phyloP scores from a whole-genome alignment of 2,888 invertebrate genomes.

The Leptopilina drosophilae region DNA sequence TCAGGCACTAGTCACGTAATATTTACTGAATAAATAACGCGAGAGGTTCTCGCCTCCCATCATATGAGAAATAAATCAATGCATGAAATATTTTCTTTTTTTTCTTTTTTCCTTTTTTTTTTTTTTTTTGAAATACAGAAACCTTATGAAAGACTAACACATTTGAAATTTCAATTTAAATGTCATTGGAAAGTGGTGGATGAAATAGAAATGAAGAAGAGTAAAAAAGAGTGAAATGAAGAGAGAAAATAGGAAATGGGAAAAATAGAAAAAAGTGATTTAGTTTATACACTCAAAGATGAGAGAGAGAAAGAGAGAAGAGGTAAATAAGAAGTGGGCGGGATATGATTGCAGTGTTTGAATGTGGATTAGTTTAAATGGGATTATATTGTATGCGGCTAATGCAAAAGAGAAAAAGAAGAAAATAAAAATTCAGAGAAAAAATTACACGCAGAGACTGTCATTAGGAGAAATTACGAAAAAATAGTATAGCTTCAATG shows the following conservation, averaged over 20 bases:
- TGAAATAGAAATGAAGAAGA: constrained; percentile 11
- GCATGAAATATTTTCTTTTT: background rate
- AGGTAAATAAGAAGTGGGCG: constrained; percentile 22
- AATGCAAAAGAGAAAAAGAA: background rate
- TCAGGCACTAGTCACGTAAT: constrained; percentile 18
- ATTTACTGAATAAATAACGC: background rate
- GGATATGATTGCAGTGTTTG: constrained; percentile 31
- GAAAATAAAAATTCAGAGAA: no score
- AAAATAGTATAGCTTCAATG: no score
- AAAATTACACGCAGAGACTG: no score
- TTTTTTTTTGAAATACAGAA: background rate
- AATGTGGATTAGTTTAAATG: constrained; percentile 5
- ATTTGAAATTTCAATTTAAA: constrained; percentile 20
- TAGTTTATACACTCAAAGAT: constrained; percentile 6
- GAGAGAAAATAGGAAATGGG: constrained; percentile 23
- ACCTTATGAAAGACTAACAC: constrained; percentile 21
- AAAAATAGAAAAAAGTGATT: background rate
- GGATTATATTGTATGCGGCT: background rate
- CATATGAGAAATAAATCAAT: background rate
- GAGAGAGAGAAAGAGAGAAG: background rate
- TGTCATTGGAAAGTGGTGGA: constrained; percentile 20
- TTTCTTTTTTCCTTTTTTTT: background rate
- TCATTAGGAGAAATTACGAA: no score
- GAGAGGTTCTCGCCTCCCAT: background rate
- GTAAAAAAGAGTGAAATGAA: background rate